Evolutionary conservation across 2,888 invertebrate species (phyloP).

Genomic region (Nezara viridula): DNA sequence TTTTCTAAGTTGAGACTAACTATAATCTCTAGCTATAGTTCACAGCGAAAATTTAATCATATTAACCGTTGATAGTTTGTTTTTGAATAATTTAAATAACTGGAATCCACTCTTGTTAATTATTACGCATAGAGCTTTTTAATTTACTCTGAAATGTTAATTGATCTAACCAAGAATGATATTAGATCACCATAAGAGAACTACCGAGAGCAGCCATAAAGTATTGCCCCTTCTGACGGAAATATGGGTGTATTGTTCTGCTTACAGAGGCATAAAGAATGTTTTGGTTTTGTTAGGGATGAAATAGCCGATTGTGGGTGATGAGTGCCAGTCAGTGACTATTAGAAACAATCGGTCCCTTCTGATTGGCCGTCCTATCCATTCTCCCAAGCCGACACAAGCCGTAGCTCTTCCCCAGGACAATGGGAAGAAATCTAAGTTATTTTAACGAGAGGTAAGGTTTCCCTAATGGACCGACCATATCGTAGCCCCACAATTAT

Average conservation of each 20-base stretch:
- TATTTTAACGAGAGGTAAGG: conserved; percentile 41
- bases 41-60: no score
- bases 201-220: background rate
- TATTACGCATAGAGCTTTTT: background rate
- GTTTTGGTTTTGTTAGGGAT: conserved; percentile 14
- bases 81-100: no score
- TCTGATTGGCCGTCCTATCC: background rate
- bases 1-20: no score
- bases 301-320: conserved; percentile 26
- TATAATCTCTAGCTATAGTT: no score
- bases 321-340: conserved; percentile 11
- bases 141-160: background rate
- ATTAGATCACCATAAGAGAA: background rate
- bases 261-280: conserved; percentile 11
- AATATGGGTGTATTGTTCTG: conserved; percentile 5
- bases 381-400: background rate
- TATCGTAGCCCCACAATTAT: background rate
- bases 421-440: conserved; percentile 43
- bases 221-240: background rate
- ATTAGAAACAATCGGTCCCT: conserved; percentile 21
- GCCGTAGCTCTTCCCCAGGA: conserved; percentile 37
- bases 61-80: no score
- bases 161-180: background rate
- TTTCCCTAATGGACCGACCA: conserved; percentile 38
- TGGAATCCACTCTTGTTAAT: background rate